Evolutionary conservation across 2,888 invertebrate genomes (phyloP).

Genomic region (Sepiola atlantica): DNA sequence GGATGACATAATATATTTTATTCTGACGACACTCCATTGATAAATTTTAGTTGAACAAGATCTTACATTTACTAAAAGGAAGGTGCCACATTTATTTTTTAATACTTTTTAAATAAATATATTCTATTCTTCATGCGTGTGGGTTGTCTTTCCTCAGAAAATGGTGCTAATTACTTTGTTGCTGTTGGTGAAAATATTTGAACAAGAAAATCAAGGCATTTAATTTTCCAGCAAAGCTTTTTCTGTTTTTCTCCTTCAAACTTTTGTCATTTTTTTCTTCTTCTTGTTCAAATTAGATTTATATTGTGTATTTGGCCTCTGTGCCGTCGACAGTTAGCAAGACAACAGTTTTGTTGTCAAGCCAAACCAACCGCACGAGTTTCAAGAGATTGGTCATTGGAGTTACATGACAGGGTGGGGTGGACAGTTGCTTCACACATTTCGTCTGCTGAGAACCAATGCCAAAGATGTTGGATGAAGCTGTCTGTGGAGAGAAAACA

Average conservation of each 20-base stretch:
- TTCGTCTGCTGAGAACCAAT: conserved; percentile 97
- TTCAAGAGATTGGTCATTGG: conserved; percentile 83
- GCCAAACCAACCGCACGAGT: conserved; percentile 94
- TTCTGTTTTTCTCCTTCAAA: not conserved
- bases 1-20: no score
- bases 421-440: conserved; percentile 92
- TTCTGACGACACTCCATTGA: no score
- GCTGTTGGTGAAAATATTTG: not conserved
- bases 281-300: not conserved
- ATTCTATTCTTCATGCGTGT: not conserved
- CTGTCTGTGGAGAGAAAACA: conserved; percentile 78
- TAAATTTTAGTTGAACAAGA: no score
- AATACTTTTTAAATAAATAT: no score
- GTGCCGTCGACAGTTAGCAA: conserved; percentile 96
- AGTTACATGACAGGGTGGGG: conserved; percentile 74
- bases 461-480: conserved; percentile 91
- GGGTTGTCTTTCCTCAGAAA: not conserved
- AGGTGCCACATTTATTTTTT: no score
- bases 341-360: conserved; percentile 92
- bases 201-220: not conserved
- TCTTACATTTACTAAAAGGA: no score
- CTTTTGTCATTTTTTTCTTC: not conserved
- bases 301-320: conserved; percentile 78
- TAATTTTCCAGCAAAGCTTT: not conserved
- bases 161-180: not conserved